These are phyloP conservation scores for Synergus gifuensis DNA, from an alignment of 2,888 invertebrate genomes.

Conservation along the genomic window DNA sequence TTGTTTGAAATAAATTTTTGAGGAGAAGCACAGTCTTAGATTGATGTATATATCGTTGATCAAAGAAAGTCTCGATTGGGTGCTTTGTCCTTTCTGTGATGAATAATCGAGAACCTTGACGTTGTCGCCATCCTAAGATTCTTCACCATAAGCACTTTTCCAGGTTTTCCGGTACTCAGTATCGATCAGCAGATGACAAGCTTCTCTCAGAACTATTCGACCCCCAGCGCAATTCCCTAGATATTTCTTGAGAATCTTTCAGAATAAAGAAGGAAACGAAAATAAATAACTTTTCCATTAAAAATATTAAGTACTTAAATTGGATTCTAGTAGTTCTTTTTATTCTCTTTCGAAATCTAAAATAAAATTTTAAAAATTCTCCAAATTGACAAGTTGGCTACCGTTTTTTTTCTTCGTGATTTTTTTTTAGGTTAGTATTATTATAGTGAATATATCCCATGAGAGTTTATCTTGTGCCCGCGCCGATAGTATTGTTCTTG, in stretches of 20 bases:
- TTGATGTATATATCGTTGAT: conserved; percentile 62
- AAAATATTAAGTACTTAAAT: background rate
- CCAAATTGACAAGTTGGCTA: no score
- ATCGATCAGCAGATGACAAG: conserved; percentile 19
- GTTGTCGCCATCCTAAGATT: conserved; percentile 44
- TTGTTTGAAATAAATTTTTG: conserved; percentile 6
- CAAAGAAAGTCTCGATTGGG: conserved; percentile 65
- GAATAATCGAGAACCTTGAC: conserved; percentile 64
- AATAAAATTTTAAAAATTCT: no score
- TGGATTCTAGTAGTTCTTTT: no score
- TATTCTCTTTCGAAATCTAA: no score
- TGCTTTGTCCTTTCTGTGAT: conserved; percentile 60
- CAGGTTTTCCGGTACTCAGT: conserved; percentile 40
- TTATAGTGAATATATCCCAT: no score
- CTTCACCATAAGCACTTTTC: conserved; percentile 50
- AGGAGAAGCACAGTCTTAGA: conserved; percentile 19
- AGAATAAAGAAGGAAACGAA: background rate
- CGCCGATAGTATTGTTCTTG: conserved; percentile 16
- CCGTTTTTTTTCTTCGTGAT: no score
- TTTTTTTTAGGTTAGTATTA: no score
- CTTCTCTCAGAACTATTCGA: conserved; percentile 10
- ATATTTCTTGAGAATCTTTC: background rate
- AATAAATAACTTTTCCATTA: background rate
- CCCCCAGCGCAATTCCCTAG: background rate
- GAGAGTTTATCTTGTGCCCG: no score